phyloP scores from a whole-genome alignment of 2,797 vertebrate species.

The Micromesistius poutassou region DNA sequence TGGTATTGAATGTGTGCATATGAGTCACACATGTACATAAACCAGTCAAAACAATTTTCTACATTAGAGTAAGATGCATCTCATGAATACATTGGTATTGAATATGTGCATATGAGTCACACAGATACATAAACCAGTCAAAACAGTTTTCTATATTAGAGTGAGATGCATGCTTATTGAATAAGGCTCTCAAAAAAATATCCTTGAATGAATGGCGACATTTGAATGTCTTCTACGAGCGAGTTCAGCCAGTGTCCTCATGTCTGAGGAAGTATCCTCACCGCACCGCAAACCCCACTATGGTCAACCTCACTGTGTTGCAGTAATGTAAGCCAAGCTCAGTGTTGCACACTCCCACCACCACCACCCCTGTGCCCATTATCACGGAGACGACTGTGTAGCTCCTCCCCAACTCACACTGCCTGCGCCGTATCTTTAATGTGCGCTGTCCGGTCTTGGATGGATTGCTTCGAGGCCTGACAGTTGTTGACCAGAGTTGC shows the following conservation, averaged over 20 bases:
- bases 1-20: too few relatives aligned
- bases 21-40: too few relatives aligned
- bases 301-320: background rate
- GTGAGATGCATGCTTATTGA: background rate
- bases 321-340: background rate
- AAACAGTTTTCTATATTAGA: too few relatives aligned
- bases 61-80: too few relatives aligned
- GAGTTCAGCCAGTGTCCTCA: background rate
- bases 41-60: too few relatives aligned
- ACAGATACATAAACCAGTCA: too few relatives aligned
- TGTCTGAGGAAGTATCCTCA: background rate
- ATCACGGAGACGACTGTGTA: conserved; percentile 27
- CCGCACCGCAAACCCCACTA: background rate
- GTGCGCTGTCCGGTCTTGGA: conserved; percentile 31
- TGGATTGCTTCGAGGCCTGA: conserved; percentile 59
- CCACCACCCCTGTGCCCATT: background rate
- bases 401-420: conserved; percentile 14
- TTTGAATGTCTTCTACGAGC: background rate
- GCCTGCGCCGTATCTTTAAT: conserved; percentile 55
- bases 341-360: background rate
- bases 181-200: background rate
- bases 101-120: too few relatives aligned
- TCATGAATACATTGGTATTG: too few relatives aligned
- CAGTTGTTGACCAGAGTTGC: conserved; percentile 34
- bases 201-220: background rate